Evolutionary conservation across 2,888 invertebrate species (phyloP).

Genomic region (Parthenolecanium corni): DNA sequence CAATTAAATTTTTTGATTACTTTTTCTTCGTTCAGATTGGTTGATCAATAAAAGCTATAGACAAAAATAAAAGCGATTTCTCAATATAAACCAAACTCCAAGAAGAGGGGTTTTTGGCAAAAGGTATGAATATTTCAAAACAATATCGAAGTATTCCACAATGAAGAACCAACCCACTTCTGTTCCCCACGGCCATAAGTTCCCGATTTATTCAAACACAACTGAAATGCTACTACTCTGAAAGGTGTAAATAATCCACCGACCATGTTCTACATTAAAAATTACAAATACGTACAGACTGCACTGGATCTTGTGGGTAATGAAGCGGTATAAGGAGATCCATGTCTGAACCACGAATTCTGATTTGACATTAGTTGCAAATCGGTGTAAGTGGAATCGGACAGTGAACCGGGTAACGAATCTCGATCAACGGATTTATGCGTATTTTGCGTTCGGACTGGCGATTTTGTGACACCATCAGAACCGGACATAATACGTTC

Average conservation of each 20-base stretch:
- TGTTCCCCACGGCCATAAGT: too few relatives aligned
- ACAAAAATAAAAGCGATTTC: too few relatives aligned
- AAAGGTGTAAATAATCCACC: too few relatives aligned
- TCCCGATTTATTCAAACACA: neutral
- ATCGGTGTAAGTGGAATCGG: constrained; percentile 68
- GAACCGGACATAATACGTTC: constrained; percentile 78
- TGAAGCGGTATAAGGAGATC: constrained; percentile 44
- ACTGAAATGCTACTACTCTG: neutral
- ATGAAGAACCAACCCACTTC: too few relatives aligned
- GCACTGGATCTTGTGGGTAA: constrained; percentile 36
- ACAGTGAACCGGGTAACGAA: constrained; percentile 53
- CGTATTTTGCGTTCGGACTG: neutral
- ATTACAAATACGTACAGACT: constrained; percentile 34
- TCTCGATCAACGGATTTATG: constrained; percentile 29
- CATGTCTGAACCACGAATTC: constrained; percentile 63
- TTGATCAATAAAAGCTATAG: too few relatives aligned
- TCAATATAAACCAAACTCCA: too few relatives aligned
- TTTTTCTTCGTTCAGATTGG: too few relatives aligned
- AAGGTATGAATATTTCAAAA: too few relatives aligned
- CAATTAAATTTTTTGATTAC: too few relatives aligned
- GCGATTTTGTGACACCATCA: constrained; percentile 41
- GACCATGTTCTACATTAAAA: neutral
- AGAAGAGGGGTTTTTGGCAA: too few relatives aligned
- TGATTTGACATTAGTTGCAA: constrained; percentile 31
- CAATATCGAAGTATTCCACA: too few relatives aligned